Percentiles rank a stretch among this genome's conserved stretches.
Evolutionary conservation across 2,888 invertebrate genomes (phyloP).

Genomic region (Melieria picta): DNA sequence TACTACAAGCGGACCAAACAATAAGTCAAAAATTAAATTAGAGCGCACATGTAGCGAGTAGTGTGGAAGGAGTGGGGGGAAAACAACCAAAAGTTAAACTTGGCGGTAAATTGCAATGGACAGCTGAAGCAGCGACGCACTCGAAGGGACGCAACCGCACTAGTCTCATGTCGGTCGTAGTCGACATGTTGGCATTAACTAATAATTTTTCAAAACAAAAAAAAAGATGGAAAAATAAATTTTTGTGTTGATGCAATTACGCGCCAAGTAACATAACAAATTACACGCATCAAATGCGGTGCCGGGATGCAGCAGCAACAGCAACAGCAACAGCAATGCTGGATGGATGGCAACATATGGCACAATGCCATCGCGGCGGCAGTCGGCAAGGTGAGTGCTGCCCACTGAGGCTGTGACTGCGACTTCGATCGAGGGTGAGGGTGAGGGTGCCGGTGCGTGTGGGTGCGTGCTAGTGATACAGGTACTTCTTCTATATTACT

Average conservation of each 20-base stretch:
- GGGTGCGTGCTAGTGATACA: no score
- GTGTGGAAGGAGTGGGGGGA: conserved; percentile 3
- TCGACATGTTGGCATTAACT: conserved; percentile 22
- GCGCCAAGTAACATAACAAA: conserved; percentile 24
- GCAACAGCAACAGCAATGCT: no score
- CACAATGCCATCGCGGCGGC: no score
- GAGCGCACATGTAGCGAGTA: conserved; percentile 15
- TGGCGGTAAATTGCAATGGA: conserved; percentile 21
- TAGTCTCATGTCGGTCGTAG: background rate
- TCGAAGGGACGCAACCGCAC: background rate
- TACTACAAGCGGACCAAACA: conserved; percentile 14
- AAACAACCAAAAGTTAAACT: conserved; percentile 19
- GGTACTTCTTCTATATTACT: no score
- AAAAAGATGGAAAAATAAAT: conserved; percentile 26
- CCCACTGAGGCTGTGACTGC: no score
- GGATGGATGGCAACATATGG: no score
- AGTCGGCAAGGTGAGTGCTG: no score
- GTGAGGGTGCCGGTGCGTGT: no score
- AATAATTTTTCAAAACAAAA: conserved; percentile 22
- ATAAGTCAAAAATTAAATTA: conserved; percentile 34
- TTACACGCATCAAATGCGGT: conserved; percentile 28
- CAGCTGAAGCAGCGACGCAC: conserved; percentile 13
- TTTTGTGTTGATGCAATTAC: conserved; percentile 31
- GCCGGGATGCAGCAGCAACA: no score
- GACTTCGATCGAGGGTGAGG: no score